Conservation (phyloP, 2,797 vertebrate species). For the Tinamus major region DNA sequence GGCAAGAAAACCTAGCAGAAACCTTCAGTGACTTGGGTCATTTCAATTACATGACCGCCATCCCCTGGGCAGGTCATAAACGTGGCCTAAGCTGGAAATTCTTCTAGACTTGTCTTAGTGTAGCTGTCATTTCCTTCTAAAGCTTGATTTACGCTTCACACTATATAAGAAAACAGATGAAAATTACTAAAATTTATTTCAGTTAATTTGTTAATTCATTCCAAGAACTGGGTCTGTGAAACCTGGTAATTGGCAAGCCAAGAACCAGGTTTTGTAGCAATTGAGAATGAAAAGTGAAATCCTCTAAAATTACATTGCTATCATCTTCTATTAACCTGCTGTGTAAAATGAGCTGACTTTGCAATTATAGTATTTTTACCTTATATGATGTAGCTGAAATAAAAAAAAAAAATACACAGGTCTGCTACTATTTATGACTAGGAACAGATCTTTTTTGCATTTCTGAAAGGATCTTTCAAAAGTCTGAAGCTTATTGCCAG, state of each 20-base stretch:
- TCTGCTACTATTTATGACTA: not conserved
- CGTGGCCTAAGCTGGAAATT: not conserved
- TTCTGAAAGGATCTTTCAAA: not conserved
- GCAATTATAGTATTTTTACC: not conserved
- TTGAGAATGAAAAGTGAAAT: not conserved
- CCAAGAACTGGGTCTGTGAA: not conserved
- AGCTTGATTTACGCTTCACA: not conserved
- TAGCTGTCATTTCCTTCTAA: not conserved
- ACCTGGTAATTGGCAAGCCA: not conserved
- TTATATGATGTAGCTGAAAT: not conserved
- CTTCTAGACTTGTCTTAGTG: not conserved
- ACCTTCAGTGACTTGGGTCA: too few relatives aligned
- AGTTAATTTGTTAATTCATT: not conserved
- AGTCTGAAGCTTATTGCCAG: not conserved
- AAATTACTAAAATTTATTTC: not conserved
- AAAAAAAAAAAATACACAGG: not conserved
- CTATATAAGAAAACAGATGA: not conserved
- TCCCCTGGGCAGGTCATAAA: not conserved
- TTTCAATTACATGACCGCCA: not conserved
- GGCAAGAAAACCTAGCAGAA: not conserved
- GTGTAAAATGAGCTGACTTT: not conserved
- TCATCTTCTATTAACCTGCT: not conserved
- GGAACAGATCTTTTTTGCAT: not conserved
- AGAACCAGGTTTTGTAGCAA: not conserved
- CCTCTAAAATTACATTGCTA: not conserved